A percentile compares a stretch with the other conserved stretches of the same genome.
phyloP scores from a whole-genome alignment of 2,113 vertebrate species.

The Seriola quinqueradiata region DNA sequence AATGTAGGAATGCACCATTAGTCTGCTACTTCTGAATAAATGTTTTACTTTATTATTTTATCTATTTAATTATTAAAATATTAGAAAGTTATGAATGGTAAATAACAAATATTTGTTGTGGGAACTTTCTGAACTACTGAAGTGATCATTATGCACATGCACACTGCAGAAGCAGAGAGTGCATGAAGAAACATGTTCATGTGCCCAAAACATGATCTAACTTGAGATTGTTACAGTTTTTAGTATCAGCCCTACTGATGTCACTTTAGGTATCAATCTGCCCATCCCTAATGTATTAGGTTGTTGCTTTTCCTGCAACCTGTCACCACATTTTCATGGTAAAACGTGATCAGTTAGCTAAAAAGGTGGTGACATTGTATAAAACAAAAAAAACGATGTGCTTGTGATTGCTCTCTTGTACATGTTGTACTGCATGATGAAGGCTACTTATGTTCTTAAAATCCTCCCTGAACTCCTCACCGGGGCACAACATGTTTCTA shows the following conservation, averaged over 20 bases:
- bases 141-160: background rate
- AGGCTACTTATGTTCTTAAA: slow-evolving; percentile 31
- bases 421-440: slow-evolving; percentile 11
- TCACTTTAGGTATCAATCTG: background rate
- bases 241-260: too few relatives aligned
- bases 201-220: background rate
- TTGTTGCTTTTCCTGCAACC: background rate
- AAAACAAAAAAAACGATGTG: slow-evolving; percentile 1
- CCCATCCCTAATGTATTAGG: background rate
- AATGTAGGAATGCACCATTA: too few relatives aligned
- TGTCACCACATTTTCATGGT: background rate
- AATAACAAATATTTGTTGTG: background rate
- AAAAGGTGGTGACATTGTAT: background rate
- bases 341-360: background rate
- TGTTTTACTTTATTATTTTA: too few relatives aligned
- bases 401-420: slow-evolving; percentile 2
- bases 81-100: too few relatives aligned
- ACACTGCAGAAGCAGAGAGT: background rate
- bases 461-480: slow-evolving; percentile 18
- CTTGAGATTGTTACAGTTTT: background rate
- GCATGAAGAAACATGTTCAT: background rate
- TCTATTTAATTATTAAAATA: background rate
- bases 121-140: background rate
- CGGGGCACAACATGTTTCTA: slow-evolving; percentile 50
- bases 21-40: too few relatives aligned